Base-by-base conservation (phyloP, 2,888 invertebrate genomes). In the Tetropium fuscum region DNA sequence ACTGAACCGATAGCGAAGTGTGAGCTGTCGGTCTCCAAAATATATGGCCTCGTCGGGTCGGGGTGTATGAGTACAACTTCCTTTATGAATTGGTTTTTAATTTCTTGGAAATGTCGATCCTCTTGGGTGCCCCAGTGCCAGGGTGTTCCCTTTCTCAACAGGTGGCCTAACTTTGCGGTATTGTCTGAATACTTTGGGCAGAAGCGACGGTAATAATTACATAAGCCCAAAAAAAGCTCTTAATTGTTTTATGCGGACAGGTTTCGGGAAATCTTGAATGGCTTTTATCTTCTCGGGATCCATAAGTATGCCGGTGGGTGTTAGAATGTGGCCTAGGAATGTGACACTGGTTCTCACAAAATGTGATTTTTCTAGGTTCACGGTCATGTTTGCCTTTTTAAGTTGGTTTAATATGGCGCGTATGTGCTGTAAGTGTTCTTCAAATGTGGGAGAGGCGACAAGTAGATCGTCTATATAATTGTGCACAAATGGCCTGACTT, bases 351-450 rank as follows among this genome's bases (percentile, higher is more conserved):
- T 2, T 3, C 32, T 3, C 13, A 32, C 3, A 13, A 32, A 13
- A 1, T 5, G 2, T 1, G 5, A 32, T 32, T 32, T 32, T 2
- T 11, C 6, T 11, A 32, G 3, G 6, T 32, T 32, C 1, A 32
- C 2, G 1, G 32, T 32, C 11, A 32, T 32, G 11, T 32, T 11
- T 1, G 32, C 32, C 6, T 13, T 1, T 13, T 6, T 32, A 1
- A 32, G 4, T 6, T 1, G 3, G 1, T 13, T 11, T 5, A 32
- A 10, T 11, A 32, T 13, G 1, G 3, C 13, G 1, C 6, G 10
- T 11, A 32, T 3, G 1, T 30, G 30, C 1, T 30, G 5, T n/a
- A 43, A 45, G 32, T 64, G 66, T 8, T 22, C 19, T 4, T 58
- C 13, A 3, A 25, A 11, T 20, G n/a, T n/a, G 1, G 2, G 1